Evolutionary conservation across 2,113 vertebrate genomes (phyloP).

Genomic region (Mus spicilegus): DNA sequence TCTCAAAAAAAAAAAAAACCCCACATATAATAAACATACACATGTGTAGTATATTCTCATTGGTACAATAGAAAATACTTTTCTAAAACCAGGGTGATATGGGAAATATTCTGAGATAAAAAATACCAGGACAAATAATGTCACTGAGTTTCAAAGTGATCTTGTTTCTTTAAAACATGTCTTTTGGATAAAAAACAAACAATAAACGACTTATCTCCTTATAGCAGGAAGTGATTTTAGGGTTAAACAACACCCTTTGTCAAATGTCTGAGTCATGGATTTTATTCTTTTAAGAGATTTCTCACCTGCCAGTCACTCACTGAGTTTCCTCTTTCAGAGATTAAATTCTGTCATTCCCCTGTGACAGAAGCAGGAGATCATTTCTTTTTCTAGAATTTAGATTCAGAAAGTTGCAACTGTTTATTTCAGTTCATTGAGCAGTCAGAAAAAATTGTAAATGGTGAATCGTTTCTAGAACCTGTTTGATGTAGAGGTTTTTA

Average conservation of each 20-base stretch:
- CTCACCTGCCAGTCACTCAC: background rate
- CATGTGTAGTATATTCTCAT: constrained; percentile 48
- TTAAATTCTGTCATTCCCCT: background rate
- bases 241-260: background rate
- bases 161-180: constrained; percentile 72
- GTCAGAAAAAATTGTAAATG: background rate
- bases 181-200: constrained; percentile 4
- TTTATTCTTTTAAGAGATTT: constrained; percentile 56
- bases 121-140: constrained; percentile 73
- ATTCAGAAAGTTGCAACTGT: constrained; percentile 12
- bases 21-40: background rate
- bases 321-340: background rate
- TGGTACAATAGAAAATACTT: constrained; percentile 79
- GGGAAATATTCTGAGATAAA: constrained; percentile 68
- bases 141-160: constrained; percentile 72
- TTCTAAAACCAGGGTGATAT: constrained; percentile 74
- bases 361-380: background rate
- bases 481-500: constrained; percentile 20
- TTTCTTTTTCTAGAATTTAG: constrained; percentile 40
- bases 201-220: constrained; percentile 21
- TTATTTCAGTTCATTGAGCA: constrained; percentile 27
- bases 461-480: constrained; percentile 20
- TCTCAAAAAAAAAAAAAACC: background rate
- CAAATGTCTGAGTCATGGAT: constrained; percentile 27
- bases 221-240: constrained; percentile 70